A percentile compares a stretch with the other conserved stretches of the same genome.
Conservation (phyloP, 2,113 vertebrate genomes). For the Dromaius novaehollandiae region DNA sequence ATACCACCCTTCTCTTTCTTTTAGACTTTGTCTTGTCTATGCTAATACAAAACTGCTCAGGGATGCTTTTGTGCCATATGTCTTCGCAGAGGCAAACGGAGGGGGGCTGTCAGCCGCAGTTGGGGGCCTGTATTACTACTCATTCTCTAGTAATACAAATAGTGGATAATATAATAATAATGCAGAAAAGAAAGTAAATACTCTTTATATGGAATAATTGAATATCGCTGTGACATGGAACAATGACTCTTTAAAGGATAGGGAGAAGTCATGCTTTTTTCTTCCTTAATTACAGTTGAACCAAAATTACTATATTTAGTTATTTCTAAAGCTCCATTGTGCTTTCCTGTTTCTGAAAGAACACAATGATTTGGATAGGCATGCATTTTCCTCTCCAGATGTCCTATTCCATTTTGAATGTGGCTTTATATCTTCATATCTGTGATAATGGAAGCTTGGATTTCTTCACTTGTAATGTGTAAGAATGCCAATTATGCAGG, state of each 20-base stretch:
- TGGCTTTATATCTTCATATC: slow-evolving; percentile 27
- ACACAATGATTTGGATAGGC: slow-evolving; percentile 45
- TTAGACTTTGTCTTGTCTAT: neutral
- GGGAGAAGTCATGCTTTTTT: slow-evolving; percentile 55
- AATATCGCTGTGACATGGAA: slow-evolving; percentile 64
- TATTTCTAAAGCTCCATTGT: slow-evolving; percentile 69
- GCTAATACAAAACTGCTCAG: slow-evolving; percentile 2
- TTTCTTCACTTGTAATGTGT: neutral
- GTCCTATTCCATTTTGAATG: slow-evolving; percentile 48
- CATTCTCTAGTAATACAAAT: slow-evolving; percentile 65
- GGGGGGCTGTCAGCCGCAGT: slow-evolving; percentile 61
- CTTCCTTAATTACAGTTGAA: slow-evolving; percentile 63
- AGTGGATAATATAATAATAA: slow-evolving; percentile 69
- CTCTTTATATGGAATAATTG: slow-evolving; percentile 70
- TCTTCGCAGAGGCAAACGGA: slow-evolving; percentile 48
- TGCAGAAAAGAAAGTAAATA: slow-evolving; percentile 69
- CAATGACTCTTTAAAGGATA: slow-evolving; percentile 56
- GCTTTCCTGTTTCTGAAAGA: slow-evolving; percentile 44
- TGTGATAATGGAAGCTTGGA: neutral
- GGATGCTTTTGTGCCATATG: slow-evolving; percentile 48
- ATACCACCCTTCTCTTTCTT: slow-evolving; percentile 7
- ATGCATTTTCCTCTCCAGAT: slow-evolving; percentile 58
- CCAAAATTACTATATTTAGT: slow-evolving; percentile 68
- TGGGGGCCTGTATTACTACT: slow-evolving; percentile 60
- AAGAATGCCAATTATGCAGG: neutral